Base-by-base conservation (phyloP, 2,888 invertebrate species). In the Agrochola litura region DNA sequence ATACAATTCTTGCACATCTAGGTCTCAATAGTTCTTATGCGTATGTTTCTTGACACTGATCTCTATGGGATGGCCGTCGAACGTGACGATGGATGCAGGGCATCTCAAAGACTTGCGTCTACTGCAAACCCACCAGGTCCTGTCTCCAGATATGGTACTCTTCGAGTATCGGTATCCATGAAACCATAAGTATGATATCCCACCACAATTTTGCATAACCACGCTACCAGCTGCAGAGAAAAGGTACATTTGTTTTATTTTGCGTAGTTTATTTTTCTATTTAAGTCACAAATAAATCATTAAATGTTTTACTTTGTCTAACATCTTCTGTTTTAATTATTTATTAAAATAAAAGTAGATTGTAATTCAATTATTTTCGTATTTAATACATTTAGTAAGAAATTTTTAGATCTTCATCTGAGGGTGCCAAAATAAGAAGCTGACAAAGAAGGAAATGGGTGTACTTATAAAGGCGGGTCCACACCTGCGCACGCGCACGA, bases 61-160 rank as follows among this genome's bases (percentile, higher is more conserved):
- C 68, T 89, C 89, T 56, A 89, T 85, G 0, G 88, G 84, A 41
- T 88, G 84, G 19, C 86, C 86, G 2, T 88, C 84, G n/a, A 74
- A 89, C 0, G 91, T 91, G 67, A 91, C 82, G 67, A 91, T 80
- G 9, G 90, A 86, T 0, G 92, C 91, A 10, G 87, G 86, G 49
- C 91, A 92, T n/a, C 87, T 86, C 87, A 88, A 77, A 10, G 84
- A 84, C 58, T 76, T 81, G 22, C 86, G 83, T n/a, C 88, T 85
- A 70, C 90, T 91, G 86, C 92, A 92, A 0, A 86, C 79, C 91
- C 92, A 92, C 90, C 91, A 92, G 6, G 82, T 80, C 71, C 88
- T 89, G 25, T 82, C 73, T 6, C 90, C 90, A 12, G 78, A 82
- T 12, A 83, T 58, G 58, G 76, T 76, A 46, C 78, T 86, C 81